Base-by-base conservation (phyloP, 1,140 invertebrate species). In the Acromyrmex heyeri region DNA sequence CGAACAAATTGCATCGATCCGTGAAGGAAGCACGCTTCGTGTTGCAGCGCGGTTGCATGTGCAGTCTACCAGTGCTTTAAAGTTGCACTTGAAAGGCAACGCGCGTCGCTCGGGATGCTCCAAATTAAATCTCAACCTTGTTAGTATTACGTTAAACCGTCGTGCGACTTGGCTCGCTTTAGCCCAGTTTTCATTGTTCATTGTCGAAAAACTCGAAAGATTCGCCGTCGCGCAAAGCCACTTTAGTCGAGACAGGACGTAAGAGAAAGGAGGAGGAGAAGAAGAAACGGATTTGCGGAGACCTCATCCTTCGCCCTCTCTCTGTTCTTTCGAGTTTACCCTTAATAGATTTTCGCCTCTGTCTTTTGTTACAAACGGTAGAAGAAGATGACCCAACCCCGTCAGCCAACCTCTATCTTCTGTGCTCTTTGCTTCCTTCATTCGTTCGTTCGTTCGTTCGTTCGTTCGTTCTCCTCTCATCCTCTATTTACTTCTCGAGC, bases 301-400 rank as follows among this genome's bases (percentile, higher is more conserved):
- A 85, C 55, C 65, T 73, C 38, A 27, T 16, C 44, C 48, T 10
- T n/a, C 12, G 38, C 4, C 24, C 2, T n/a, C 57, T 24, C 59
- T 86, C 78, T 61, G 61, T 72, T 78, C 57, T 86, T 50, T 59
- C 48, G 69, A 86, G 59, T 55, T 61, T 69, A 44, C 44, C 38
- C 64, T 86, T 77, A 86, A 86, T 86, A 86, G 85, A 77, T 87
- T 90, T 87, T 85, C 85, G 73, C 88, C 86, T 85, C 70, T 82
- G 86, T 53, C 70, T 77, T 69, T 86, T 73, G 75, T 44, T 77
- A 59, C 79, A 69, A 83, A 62, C 69, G 69, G 21, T 50, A 27
- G 24, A 30, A 75, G 18, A 55, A 75, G 69, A 83, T 59, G 79
- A 75, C 18, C 69, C 61, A 81, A 50, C 69, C 24, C 62, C 61